Evolutionary conservation across 2,797 vertebrate species (phyloP).

Genomic region (Limnodromus scolopaceus): DNA sequence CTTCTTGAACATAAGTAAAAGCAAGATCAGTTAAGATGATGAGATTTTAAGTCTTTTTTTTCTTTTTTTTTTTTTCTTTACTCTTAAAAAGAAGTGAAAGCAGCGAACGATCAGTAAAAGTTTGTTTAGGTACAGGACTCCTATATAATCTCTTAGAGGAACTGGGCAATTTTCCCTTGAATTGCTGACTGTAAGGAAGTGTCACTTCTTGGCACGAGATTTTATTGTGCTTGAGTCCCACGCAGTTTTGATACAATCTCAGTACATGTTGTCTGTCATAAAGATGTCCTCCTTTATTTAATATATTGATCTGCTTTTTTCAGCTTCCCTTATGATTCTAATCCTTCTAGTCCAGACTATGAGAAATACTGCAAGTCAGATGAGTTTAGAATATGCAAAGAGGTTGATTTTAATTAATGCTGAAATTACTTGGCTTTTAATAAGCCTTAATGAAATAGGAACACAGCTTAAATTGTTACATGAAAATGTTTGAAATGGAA

Average conservation of each 20-base stretch:
- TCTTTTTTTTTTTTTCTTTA: not conserved
- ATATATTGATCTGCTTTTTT: not conserved
- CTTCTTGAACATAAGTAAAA: not conserved
- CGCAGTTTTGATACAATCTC: not conserved
- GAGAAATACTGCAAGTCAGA: not conserved
- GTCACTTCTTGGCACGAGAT: not conserved
- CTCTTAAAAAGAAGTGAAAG: not conserved
- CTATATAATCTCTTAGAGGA: not conserved
- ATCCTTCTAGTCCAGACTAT: not conserved
- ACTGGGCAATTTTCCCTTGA: not conserved
- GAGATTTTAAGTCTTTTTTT: not conserved
- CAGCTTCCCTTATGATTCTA: not conserved
- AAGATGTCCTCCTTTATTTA: not conserved
- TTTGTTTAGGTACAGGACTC: not conserved
- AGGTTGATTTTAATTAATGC: not conserved
- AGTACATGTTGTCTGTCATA: not conserved
- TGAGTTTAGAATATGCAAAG: not conserved
- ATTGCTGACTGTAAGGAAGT: not conserved
- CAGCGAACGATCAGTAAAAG: not conserved
- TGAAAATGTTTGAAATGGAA: not conserved
- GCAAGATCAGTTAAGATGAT: not conserved
- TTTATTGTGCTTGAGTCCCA: not conserved
- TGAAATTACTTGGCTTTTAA: not conserved
- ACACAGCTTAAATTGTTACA: not conserved
- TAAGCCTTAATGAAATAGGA: not conserved